phyloP scores from a whole-genome alignment of 2,797 vertebrate genomes.

The Hoplostethus mediterraneus region DNA sequence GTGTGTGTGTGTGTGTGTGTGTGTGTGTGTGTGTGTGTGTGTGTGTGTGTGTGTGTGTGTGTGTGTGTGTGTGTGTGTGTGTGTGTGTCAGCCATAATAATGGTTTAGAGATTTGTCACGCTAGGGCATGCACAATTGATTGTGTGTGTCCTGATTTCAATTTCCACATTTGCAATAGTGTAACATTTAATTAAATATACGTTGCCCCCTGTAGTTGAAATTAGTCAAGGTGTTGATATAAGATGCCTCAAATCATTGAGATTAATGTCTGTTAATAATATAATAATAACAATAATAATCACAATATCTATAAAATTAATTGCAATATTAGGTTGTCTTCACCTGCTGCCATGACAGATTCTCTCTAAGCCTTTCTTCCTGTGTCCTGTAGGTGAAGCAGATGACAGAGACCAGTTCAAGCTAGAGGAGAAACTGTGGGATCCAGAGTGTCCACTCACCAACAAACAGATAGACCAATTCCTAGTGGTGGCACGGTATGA shows the following conservation, averaged over 20 bases:
- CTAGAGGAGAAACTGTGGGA: conserved; percentile 98
- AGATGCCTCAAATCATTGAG: too few species aligned
- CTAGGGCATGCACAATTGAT: background rate
- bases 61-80: background rate
- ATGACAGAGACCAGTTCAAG: conserved; percentile 96
- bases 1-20: too few species aligned
- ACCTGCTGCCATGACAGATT: background rate
- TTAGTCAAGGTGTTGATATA: too few species aligned
- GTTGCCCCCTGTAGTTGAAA: too few species aligned
- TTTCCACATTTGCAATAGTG: background rate
- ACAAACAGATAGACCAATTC: conserved; percentile 99
- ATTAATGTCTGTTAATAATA: background rate
- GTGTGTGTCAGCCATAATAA: background rate
- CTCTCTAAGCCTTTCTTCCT: conserved; percentile 15
- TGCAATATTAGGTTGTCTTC: background rate
- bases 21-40: too few species aligned
- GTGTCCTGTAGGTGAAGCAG: conserved; percentile 87
- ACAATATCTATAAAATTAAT: background rate
- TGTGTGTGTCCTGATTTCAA: background rate
- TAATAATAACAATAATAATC: background rate
- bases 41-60: conserved; percentile 1
- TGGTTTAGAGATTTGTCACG: background rate
- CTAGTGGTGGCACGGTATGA: conserved; percentile 96
- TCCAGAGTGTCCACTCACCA: conserved; percentile 95
- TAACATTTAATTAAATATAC: too few species aligned